Base-by-base conservation (phyloP, 2,797 vertebrate genomes). In the Vultur gryphus region DNA sequence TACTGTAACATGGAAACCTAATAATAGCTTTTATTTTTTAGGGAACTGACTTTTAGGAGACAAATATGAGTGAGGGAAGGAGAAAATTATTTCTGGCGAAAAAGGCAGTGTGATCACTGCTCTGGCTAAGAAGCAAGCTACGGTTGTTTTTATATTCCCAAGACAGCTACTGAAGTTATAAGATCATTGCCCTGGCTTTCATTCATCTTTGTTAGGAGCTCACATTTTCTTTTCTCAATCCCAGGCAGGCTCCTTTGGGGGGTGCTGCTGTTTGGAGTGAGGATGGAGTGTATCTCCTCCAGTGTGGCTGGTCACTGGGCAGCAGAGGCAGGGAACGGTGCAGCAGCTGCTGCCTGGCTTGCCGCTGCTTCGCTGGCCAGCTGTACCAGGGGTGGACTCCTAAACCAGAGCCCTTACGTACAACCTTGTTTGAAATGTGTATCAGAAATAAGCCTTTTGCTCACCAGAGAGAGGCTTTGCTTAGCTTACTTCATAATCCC, bases 401-500 rank as follows among this genome's bases (percentile, higher is more conserved):
- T 44, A 57, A 88, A 78, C 4, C 57, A 76, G 13, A 83, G 37
- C 49, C 72, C 18, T 29, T 24, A 43, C 55, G 46, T 39, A 20
- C 41, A 89, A 3, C 24, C 31, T 66, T 16, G 1, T 21, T 35
- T 48, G 20, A 75, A 72, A 84, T 4, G 10, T 24, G 20, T 4
- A 11, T 51, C 55, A 84, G 41, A 83, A 84, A 89, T 35, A 72
- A 93, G 15, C 44, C 49, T 72, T 65, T 18, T 59, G 8, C 64
- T 83, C 69, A 70, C 46, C 26, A 44, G 33, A 84, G 51, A 71
- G 16, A 46, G 52, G 65, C 19, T 94, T 90, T 89, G 14, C 70
- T 82, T 59, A 75, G 49, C 37, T 89, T 85, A 76, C 21, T 66
- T 89, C 52, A 59, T 89, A 95, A 92, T 67, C n/a, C 43, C 21